Base-by-base conservation (phyloP, 1,140 invertebrate genomes). In the Bilobella aurantiaca region DNA sequence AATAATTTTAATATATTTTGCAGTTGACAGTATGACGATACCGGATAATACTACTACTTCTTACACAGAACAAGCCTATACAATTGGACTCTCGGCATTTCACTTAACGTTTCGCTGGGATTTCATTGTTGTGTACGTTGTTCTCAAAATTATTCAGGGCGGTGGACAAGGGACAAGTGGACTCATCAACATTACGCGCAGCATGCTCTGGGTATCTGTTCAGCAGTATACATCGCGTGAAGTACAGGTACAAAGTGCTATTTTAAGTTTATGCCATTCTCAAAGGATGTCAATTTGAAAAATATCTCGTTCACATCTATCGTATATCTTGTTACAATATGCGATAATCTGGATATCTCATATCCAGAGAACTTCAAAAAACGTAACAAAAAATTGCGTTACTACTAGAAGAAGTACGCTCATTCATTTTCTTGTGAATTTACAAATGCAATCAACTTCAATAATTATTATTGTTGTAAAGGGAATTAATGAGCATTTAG, bases 141-240 rank as follows among this genome's bases (percentile, higher is more conserved):
- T 68, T 2, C 74, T 86, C 1, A 78, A 81, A 68, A 81, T 84
- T 69, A 74, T 85, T 0, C 82, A 82, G 75, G 84, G 82, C 2
- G 81, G 77, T 18, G 76, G 76, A 16, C 71, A 73, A 21, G 80
- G 80, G 28, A 71, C 71, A 18, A 74, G 67, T 57, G 85, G 84
- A 31, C 76, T 85, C 53, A 74, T 85, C n/a, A 83, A 80, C 65
- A 84, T 82, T 63, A 62, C 82, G 12, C 72, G 84, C 29, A 75
- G 76, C 2, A 78, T 83, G 63, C 73, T 86, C 18, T 86, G 85
- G 85, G 83, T 85, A 66, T 75, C 76, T 58, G 81, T 86, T 23
- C 81, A 84, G 64, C 84, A 86, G 74, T 85, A 80, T 68, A 85
- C 84, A 1, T 83, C 82, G 0, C 73, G 80, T 64, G 77, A 81